phyloP scores from a whole-genome alignment of 2,888 invertebrate species.

The Slavum lentiscoides region DNA sequence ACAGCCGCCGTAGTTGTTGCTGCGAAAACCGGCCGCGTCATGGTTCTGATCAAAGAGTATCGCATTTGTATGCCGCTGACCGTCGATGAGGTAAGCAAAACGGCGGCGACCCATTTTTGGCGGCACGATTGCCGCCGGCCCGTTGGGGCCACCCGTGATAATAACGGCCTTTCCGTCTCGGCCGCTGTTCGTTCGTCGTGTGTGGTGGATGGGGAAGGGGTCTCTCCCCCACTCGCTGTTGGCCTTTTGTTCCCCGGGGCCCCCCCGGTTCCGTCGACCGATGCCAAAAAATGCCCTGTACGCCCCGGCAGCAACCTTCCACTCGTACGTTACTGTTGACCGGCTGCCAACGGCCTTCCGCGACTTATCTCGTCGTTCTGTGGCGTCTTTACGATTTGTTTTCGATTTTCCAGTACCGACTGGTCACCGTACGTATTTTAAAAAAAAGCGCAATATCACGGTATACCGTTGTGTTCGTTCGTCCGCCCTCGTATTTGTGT shows the following conservation, averaged over 20 bases:
- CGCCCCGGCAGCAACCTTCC: background rate
- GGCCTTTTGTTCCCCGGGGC: background rate
- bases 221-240: background rate
- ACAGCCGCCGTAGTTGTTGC: no score
- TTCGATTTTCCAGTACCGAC: no score
- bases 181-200: no score
- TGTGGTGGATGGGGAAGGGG: no score
- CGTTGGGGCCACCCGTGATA: background rate
- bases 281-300: slow-evolving; percentile 3
- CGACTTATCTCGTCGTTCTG: background rate
- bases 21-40: slow-evolving; percentile 58
- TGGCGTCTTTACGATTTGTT: no score
- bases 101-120: background rate
- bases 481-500: background rate
- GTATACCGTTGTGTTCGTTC: background rate
- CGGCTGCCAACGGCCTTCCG: background rate
- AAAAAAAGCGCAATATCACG: no score
- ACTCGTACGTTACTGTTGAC: background rate
- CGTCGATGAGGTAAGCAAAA: slow-evolving; percentile 77
- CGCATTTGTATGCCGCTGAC: slow-evolving; percentile 90
- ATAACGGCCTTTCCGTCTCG: background rate
- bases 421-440: no score
- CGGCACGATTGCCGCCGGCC: background rate
- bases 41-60: slow-evolving; percentile 87
- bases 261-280: background rate